Base-by-base conservation (phyloP, 2,888 invertebrate species). In the Plebejus argus region DNA sequence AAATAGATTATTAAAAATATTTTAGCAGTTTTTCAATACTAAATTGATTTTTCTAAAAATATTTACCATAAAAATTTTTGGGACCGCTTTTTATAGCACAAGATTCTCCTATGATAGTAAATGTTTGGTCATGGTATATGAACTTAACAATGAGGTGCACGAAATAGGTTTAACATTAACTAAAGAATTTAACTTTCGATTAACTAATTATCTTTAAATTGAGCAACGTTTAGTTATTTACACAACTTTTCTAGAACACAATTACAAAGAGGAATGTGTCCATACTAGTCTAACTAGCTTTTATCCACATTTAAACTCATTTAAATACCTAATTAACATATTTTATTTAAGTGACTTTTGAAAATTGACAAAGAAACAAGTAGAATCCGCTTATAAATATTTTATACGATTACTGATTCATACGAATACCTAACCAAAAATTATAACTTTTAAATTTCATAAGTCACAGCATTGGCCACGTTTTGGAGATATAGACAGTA, bases 321-420 rank as follows among this genome's bases (percentile, higher is more conserved):
- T 71, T 35, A 45, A 72, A 45, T 71, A 71, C 71, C 23, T 71
- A 20, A 71, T 71, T 71, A 71, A 71, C 71, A 71, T 45, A n/a
- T n/a, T n/a, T 39, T 4, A 71, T 20, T 71, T 71, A 20, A 71
- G 45, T 66, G 28, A 66, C 66, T 66, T 66, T 28, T 28, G 6
- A 66, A 66, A 15, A 15, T 23, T 23, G 20, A 23, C 23, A 23
- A 61, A 61, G 61, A 61, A 12, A 3, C 23, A 3, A 58, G 10
- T 10, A 23, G n/a, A 61, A 2, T 23, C 23, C 56, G 1, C n/a
- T 20, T n/a, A 58, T 23, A 61, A n/a, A n/a, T 28, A 28, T 23
- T 61, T 23, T 23, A 10, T 10, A 61, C 20, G 8, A 2, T 61
- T 10, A 61, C 61, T 61, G 20, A 12, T 61, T 23, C 20, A 4